Evolutionary conservation across 1,140 invertebrate genomes (phyloP), one percentile per base, ranked within the genome.

Genomic region (Zophobas atratus): DNA sequence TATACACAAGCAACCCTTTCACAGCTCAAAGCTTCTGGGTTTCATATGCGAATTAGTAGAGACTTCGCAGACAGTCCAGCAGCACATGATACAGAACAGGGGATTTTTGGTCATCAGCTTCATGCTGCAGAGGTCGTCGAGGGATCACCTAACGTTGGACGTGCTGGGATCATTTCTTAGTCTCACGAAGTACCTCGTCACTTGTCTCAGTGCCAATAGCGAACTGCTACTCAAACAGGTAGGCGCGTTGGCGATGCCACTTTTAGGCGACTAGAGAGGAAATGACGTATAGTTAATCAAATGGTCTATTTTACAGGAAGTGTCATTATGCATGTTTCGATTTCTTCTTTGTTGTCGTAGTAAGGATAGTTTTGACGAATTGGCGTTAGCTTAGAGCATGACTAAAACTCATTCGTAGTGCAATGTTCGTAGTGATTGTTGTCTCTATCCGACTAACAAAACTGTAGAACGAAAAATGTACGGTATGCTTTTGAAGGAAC

Each of bases 31-130:
- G 87, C 90, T 99, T 53, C 92, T 99, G 84, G 96, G 96, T 75
- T 98, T 99, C 88, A 96, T 99, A 80, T 98, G 97, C 88, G 97
- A 99, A 84, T 90, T 99, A 82, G 94, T 99, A 73, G 97, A 99
- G 86, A 97, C 95, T 57, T 99, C 98, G 78, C 93, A 95, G 83
- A 99, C 96, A 8, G 97, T 99, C 75, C 98, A 99, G 85, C 98
- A 99, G 85, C 98, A 99, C 85, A 97, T 99, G 94, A 95, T 99
- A 86, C 98, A 99, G 88, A 98, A 97, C 85, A 90, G 97, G 82
- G 98, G 98, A 51, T 99, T 99, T 88, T 91, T 99, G 79, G 97
- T 99, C 53, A 99, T 99, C 85, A 98, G 97, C 80, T 97, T 97
- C 86, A 95, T 99, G 91, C 90, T 99, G 77, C 97, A 98, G 86